These are phyloP conservation scores for Nemoura dubitans DNA, from an alignment of 2,888 invertebrate genomes.

Conservation along the genomic window DNA sequence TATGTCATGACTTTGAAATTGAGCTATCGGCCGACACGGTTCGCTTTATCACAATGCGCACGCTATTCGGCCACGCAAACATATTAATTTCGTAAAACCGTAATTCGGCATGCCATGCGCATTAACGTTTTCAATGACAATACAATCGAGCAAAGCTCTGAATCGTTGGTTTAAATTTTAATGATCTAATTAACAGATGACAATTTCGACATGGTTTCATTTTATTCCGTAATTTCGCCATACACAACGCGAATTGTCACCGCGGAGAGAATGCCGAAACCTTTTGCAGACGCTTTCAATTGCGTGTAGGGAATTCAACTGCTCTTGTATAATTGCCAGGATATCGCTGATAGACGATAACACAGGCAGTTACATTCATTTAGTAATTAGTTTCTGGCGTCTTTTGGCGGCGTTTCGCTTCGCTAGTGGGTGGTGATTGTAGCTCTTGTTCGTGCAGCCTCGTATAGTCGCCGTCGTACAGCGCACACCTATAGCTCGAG, in stretches of 20 bases:
- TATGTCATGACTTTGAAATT: not conserved
- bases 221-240: not conserved
- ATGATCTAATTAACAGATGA: not conserved
- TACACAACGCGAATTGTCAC: not conserved
- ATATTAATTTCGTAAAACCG: not conserved
- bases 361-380: slow-evolving; percentile 27
- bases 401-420: slow-evolving; percentile 15
- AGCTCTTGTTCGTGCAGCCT: not conserved
- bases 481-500: not conserved
- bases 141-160: not conserved
- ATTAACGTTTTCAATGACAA: not conserved
- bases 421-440: not conserved
- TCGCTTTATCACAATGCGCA: not conserved
- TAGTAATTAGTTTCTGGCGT: slow-evolving; percentile 32
- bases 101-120: not conserved
- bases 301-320: not conserved
- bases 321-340: slow-evolving; percentile 26
- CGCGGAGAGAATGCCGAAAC: not conserved
- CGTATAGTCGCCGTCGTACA: no score
- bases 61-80: not conserved
- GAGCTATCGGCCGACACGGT: not conserved
- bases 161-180: not conserved
- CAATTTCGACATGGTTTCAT: not conserved
- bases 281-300: not conserved
- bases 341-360: slow-evolving; percentile 37